Evolutionary conservation across 2,888 invertebrate species (phyloP).

Genomic region (Euplagia quadripunctaria): DNA sequence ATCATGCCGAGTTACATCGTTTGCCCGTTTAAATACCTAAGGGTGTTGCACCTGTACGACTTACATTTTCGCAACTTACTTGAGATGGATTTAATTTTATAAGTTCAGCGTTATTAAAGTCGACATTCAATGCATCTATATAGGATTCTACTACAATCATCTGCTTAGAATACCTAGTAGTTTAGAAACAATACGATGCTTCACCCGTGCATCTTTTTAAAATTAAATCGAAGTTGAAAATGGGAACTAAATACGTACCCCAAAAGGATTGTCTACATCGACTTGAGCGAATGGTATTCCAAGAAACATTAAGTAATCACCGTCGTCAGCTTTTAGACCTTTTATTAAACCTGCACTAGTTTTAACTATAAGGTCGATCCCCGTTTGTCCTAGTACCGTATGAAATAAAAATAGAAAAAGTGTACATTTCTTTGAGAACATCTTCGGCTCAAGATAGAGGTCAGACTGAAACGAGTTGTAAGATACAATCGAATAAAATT

Average conservation of each 20-base stretch:
- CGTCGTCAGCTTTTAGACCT: slow-evolving; percentile 22
- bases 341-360: slow-evolving; percentile 33
- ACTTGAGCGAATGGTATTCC: slow-evolving; percentile 24
- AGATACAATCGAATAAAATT: neutral
- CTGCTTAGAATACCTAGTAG: no score
- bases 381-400: slow-evolving; percentile 11
- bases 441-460: neutral
- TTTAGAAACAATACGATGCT: no score
- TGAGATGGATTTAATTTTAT: no score
- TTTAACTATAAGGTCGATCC: slow-evolving; percentile 49
- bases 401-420: slow-evolving; percentile 14
- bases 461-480: neutral
- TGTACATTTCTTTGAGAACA: slow-evolving; percentile 5
- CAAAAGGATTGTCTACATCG: slow-evolving; percentile 19
- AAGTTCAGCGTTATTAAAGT: no score
- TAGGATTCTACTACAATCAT: no score
- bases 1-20: no score
- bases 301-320: slow-evolving; percentile 22
- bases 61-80: no score
- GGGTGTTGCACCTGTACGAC: no score
- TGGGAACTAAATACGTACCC: slow-evolving; percentile 17
- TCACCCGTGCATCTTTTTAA: no score
- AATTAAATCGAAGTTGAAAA: neutral
- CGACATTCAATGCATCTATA: no score
- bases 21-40: no score